Evolutionary conservation across 1,140 invertebrate genomes (phyloP).

Genomic region (Papilio dardanus): DNA sequence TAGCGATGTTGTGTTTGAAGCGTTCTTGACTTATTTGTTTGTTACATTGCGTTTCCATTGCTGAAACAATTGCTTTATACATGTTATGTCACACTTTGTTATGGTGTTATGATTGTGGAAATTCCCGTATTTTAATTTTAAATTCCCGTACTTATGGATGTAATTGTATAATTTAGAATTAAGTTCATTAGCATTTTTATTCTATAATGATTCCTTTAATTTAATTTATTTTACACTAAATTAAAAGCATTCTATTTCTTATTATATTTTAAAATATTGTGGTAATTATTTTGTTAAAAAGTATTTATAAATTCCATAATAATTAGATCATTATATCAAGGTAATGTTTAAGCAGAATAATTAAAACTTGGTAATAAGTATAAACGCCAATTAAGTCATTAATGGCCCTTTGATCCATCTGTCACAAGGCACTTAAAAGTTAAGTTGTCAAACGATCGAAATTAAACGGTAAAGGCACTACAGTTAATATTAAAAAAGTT

Average conservation of each 20-base stretch:
- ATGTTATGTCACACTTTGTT: too few relatives aligned
- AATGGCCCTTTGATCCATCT: conserved; percentile 11
- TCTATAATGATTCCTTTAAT: too few relatives aligned
- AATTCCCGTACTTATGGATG: too few relatives aligned
- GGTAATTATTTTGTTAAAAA: too few relatives aligned
- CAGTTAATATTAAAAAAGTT: not conserved
- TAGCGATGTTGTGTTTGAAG: not conserved
- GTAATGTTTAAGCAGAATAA: not conserved
- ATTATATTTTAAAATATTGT: too few relatives aligned
- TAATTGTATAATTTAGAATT: too few relatives aligned
- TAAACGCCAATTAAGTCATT: not conserved
- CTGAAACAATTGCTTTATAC: not conserved
- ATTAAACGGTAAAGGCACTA: not conserved
- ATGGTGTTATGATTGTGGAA: too few relatives aligned
- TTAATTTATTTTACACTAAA: too few relatives aligned
- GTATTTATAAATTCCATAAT: too few relatives aligned
- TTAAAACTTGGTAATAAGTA: conserved; percentile 1
- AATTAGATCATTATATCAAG: not conserved
- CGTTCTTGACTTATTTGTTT: not conserved
- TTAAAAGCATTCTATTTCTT: too few relatives aligned
- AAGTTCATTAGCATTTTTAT: too few relatives aligned
- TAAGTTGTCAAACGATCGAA: not conserved
- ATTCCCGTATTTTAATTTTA: too few relatives aligned
- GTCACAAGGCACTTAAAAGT: conserved; percentile 3
- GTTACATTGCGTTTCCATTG: not conserved